Percentiles rank a stretch among this genome's conserved stretches.
These are phyloP conservation scores for Eupithecia inturbata DNA, from an alignment of 2,888 invertebrate species.

Conservation along the genomic window DNA sequence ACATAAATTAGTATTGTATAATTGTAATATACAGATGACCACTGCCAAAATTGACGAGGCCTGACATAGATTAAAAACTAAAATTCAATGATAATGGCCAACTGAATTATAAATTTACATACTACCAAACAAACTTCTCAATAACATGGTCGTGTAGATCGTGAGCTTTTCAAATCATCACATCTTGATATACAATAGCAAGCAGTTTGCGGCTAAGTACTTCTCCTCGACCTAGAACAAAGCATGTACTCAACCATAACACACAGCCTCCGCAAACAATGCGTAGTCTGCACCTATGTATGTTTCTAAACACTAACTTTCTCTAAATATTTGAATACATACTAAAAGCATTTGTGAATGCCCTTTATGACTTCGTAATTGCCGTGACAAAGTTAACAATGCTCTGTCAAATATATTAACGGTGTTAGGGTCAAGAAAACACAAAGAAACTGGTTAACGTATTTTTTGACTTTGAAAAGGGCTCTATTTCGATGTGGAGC, in stretches of 20 bases:
- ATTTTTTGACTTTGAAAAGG: neutral
- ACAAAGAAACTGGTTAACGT: neutral
- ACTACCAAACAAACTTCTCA: neutral
- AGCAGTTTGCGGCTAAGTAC: constrained; percentile 5
- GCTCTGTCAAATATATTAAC: constrained; percentile 30
- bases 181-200: neutral
- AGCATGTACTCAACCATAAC: constrained; percentile 28
- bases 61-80: neutral
- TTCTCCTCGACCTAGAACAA: constrained; percentile 31
- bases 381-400: constrained; percentile 41
- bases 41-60: neutral
- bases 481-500: neutral
- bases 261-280: constrained; percentile 51
- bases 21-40: neutral
- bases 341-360: constrained; percentile 42
- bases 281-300: constrained; percentile 54
- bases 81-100: neutral
- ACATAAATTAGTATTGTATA: neutral
- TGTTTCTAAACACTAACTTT: constrained; percentile 56
- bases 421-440: constrained; percentile 25
- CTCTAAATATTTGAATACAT: constrained; percentile 50
- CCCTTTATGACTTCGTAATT: constrained; percentile 45
- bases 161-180: constrained; percentile 8
- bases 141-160: neutral
- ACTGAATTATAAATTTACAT: neutral